phyloP scores from a whole-genome alignment of 1,140 invertebrate species.

The Centruroides sculpturatus region DNA sequence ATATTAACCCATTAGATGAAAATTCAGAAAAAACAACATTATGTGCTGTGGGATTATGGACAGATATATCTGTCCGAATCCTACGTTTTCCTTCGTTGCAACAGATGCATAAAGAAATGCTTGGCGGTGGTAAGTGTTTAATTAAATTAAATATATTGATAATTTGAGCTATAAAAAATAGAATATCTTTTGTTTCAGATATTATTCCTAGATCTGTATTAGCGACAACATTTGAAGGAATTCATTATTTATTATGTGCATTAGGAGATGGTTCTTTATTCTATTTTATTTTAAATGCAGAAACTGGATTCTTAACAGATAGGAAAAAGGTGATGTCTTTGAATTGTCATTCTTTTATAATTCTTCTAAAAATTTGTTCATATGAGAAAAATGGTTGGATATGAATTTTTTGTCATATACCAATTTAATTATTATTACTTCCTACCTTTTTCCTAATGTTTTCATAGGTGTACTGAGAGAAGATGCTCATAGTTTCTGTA shows the following conservation, averaged over 20 bases:
- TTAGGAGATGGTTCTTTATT: constrained; percentile 95
- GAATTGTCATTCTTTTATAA: no score
- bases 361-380: no score
- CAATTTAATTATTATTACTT: no score
- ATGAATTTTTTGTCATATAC: no score
- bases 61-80: constrained; percentile 69
- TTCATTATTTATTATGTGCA: constrained; percentile 75
- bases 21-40: constrained; percentile 39
- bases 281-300: constrained; percentile 73
- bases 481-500: no score
- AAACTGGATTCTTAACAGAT: constrained; percentile 53
- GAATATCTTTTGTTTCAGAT: constrained; percentile 40
- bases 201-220: constrained; percentile 91
- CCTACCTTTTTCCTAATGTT: no score
- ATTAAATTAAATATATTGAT: background rate
- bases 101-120: constrained; percentile 49
- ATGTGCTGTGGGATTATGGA: constrained; percentile 91
- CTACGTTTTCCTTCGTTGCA: constrained; percentile 17
- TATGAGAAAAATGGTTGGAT: no score
- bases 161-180: background rate
- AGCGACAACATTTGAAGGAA: constrained; percentile 82
- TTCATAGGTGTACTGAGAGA: no score
- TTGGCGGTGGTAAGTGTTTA: constrained; percentile 53
- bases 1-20: constrained; percentile 63
- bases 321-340: constrained; percentile 53